Evolutionary conservation across 2,113 vertebrate genomes (phyloP).

Genomic region (Marcusenius ussheri): DNA sequence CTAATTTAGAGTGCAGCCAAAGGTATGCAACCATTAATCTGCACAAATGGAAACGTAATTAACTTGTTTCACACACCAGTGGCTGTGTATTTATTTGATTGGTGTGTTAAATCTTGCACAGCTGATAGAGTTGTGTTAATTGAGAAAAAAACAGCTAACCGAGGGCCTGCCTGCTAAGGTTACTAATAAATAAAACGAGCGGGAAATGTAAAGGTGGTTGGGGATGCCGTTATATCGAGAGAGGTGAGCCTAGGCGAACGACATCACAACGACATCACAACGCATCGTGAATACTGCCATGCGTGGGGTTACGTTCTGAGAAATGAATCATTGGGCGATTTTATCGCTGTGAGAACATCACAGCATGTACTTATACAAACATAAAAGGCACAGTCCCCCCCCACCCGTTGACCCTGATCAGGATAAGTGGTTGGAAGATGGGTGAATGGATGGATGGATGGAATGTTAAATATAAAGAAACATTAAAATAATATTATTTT

Average conservation of each 20-base stretch:
- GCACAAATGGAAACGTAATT: slow-evolving; percentile 13
- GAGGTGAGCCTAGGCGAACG: neutral
- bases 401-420: neutral
- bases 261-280: neutral
- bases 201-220: neutral
- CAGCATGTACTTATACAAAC: neutral
- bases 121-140: slow-evolving; percentile 21
- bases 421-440: neutral
- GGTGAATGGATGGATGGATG: neutral
- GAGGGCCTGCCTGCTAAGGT: neutral
- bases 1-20: slow-evolving; percentile 15
- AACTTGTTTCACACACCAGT: slow-evolving; percentile 18
- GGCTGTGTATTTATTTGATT: slow-evolving; percentile 14
- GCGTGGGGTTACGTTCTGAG: neutral
- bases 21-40: slow-evolving; percentile 9
- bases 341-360: neutral
- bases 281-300: neutral
- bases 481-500: neutral
- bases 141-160: slow-evolving; percentile 2
- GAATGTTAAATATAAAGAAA: neutral
- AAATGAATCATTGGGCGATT: neutral
- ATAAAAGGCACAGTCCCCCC: neutral
- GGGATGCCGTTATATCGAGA: neutral
- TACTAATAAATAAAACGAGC: neutral
- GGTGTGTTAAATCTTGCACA: slow-evolving; percentile 13